Conservation (phyloP, 2,888 invertebrate species). For the Lithodes maja region DNA sequence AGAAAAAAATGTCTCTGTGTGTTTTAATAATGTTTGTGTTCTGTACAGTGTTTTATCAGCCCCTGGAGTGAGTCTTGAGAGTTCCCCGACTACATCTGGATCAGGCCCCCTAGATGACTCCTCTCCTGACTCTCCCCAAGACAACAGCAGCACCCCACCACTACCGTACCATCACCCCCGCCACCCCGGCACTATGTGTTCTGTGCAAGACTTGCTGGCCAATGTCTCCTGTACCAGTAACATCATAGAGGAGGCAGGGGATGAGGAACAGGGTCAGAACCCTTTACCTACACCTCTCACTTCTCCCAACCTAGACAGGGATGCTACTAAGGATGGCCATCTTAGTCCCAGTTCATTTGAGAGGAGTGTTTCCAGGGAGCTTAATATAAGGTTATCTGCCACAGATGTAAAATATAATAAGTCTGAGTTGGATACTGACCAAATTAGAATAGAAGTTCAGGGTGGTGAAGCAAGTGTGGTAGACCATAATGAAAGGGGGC, state of each 20-base stretch:
- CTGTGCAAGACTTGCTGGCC: conserved; percentile 69
- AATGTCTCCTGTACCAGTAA: conserved; percentile 62
- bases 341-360: conserved; percentile 57
- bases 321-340: not conserved
- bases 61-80: conserved; percentile 50
- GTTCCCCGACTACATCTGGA: conserved; percentile 6
- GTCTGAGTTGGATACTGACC: not conserved
- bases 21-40: too few relatives aligned
- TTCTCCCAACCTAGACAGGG: not conserved
- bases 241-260: not conserved
- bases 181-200: conserved; percentile 60
- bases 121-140: not conserved
- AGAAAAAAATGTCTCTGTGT: too few relatives aligned
- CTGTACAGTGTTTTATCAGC: conserved; percentile 48
- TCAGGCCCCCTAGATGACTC: not conserved
- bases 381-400: conserved; percentile 40
- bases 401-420: conserved; percentile 17
- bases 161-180: not conserved
- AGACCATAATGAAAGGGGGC: not conserved
- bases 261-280: not conserved
- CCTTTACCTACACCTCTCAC: not conserved
- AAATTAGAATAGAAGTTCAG: not conserved
- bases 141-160: not conserved
- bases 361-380: conserved; percentile 57
- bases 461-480: not conserved